Percentiles rank a stretch among this genome's conserved stretches.
Conservation (phyloP, 2,888 invertebrate species). For the Carabus problematicus region DNA sequence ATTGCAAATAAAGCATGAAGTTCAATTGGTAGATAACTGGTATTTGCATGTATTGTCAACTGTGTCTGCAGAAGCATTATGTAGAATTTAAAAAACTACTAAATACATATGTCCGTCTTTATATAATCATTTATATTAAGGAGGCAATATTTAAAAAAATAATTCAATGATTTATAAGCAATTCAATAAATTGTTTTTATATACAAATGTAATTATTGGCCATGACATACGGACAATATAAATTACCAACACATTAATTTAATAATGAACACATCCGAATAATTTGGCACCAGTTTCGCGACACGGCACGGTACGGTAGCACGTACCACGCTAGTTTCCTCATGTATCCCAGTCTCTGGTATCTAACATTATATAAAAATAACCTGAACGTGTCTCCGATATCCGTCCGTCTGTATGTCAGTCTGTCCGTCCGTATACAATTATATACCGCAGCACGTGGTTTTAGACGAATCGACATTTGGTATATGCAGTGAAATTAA, state of each 20-base stretch:
- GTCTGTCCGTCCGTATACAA: too few relatives aligned
- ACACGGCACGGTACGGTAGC: conserved; percentile 5
- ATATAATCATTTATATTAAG: too few relatives aligned
- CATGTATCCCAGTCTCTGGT: conserved; percentile 1
- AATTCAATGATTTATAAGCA: too few relatives aligned
- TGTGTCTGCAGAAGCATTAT: too few relatives aligned
- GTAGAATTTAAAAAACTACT: too few relatives aligned
- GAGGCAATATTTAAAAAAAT: too few relatives aligned
- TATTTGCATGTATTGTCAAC: too few relatives aligned
- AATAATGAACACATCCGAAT: conserved; percentile 40
- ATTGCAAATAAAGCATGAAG: conserved; percentile 64
- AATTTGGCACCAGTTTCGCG: conserved; percentile 25
- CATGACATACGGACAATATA: conserved; percentile 35
- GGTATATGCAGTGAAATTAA: background rate
- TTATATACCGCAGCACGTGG: too few relatives aligned
- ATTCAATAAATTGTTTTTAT: too few relatives aligned
- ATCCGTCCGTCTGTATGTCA: background rate
- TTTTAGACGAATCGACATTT: background rate
- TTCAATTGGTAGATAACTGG: conserved; percentile 3
- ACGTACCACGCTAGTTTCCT: background rate
- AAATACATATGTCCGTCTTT: too few relatives aligned
- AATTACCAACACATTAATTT: conserved; percentile 37
- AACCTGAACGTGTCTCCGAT: conserved; percentile 25
- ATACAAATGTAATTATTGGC: conserved; percentile 7
- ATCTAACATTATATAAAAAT: conserved; percentile 26